Conservation (phyloP, 64 coral and sea anemone species). For the Pocillopora verrucosa region DNA sequence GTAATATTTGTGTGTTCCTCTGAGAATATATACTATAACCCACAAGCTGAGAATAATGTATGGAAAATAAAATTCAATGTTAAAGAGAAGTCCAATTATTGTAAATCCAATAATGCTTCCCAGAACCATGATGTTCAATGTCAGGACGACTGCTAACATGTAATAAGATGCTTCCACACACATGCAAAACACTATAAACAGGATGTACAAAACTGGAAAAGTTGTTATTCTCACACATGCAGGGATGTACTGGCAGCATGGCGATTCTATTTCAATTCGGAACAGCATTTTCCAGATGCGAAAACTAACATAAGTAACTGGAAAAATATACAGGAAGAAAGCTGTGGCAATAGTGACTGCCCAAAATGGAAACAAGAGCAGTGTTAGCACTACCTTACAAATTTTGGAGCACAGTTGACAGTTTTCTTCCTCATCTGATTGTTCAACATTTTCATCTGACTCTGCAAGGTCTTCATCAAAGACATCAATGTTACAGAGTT, state of each 20-base stretch:
- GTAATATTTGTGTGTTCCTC: constrained; percentile 56
- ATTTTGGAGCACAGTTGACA: constrained; percentile 37
- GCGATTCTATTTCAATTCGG: constrained; percentile 59
- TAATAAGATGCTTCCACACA: constrained; percentile 88
- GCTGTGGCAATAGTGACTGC: constrained; percentile 59
- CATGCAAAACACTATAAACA: constrained; percentile 90
- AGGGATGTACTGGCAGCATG: constrained; percentile 75
- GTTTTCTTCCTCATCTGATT: background rate
- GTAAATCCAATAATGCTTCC: constrained; percentile 84
- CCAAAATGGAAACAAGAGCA: constrained; percentile 85
- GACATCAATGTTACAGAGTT: constrained; percentile 15
- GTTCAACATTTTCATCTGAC: background rate
- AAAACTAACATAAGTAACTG: constrained; percentile 94
- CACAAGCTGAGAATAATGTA: constrained; percentile 63
- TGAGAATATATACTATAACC: constrained; percentile 58
- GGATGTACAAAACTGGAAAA: constrained; percentile 75
- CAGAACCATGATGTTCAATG: constrained; percentile 75
- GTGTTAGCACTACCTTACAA: constrained; percentile 26
- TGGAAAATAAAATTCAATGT: constrained; percentile 78
- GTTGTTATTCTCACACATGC: constrained; percentile 49
- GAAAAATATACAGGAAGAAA: constrained; percentile 78
- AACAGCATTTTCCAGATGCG: constrained; percentile 93
- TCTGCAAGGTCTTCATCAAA: constrained; percentile 27
- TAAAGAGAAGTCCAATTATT: constrained; percentile 76
- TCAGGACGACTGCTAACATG: constrained; percentile 62